Evolutionary conservation across 2,113 vertebrate species (phyloP), one percentile per base, ranked within the genome.

Genomic region (Aegotheles bennettii): DNA sequence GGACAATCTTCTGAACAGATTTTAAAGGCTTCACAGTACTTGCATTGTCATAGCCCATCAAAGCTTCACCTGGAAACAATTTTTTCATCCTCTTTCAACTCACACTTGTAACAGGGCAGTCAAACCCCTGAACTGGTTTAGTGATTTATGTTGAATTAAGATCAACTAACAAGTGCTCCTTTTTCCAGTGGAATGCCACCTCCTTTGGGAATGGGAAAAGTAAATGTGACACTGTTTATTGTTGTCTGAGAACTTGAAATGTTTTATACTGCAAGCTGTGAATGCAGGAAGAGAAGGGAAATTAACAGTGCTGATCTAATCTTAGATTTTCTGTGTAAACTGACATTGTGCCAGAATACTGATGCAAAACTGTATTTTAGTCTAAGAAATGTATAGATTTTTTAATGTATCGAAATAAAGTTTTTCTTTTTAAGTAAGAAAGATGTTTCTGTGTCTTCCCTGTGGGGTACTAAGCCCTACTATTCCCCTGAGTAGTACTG

Each of bases 281-380:
- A 97, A 98, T 91, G 97, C 96, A 93, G 93, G 86, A 97, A 96
- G 87, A 96, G 96, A 95, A 95, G 93, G 93, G 67, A 95, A 90
- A 91, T 94, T 93, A 95, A 97, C 95, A 97, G 96, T 97, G 91
- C 98, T 98, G 97, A 97, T 97, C 96, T 97, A 96, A 97, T 97
- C 96, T 96, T 96, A 98, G 95, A 95, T 98, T 97, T 97, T 97
- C 95, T 97, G 96, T 98, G 96, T 98, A 97, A 97, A 96, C 96
- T 96, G 96, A 98, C 97, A 95, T 97, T 97, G 95, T 98, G 97
- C 97, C 98, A 98, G 98, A 97, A 98, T 97, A 98, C 97, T 97
- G 97, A 98, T 97, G 98, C 98, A 98, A 98, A 96, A 98, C 95
- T 98, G 98, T 98, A 98, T 98, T 98, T 98, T 98, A 98, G 97